Evolutionary conservation across 2,113 vertebrate species (phyloP).

Genomic region (Alligator mississippiensis): DNA sequence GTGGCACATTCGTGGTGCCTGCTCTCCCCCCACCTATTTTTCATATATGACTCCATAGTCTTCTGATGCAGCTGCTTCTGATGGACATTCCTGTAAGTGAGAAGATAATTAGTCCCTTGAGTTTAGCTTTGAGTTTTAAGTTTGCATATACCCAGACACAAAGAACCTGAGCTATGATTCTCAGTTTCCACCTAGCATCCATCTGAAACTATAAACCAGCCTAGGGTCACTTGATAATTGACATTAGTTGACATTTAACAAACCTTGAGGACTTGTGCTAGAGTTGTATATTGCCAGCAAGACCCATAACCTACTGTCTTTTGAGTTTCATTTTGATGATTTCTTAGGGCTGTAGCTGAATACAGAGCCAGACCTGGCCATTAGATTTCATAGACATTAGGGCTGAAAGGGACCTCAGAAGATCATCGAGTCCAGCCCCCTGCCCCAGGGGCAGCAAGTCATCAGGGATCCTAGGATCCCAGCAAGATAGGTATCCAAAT

Average conservation of each 20-base stretch:
- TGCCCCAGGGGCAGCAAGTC: too few relatives aligned
- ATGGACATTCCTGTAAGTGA: neutral
- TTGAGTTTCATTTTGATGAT: neutral
- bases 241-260: neutral
- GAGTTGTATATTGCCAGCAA: neutral
- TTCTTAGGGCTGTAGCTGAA: neutral
- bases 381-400: neutral
- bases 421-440: too few relatives aligned
- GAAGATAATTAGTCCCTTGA: neutral
- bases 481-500: too few relatives aligned
- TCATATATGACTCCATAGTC: neutral
- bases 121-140: neutral
- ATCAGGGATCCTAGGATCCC: too few relatives aligned
- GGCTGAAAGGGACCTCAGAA: too few relatives aligned
- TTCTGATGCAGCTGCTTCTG: neutral
- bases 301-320: neutral
- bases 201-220: neutral
- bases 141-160: neutral
- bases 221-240: neutral
- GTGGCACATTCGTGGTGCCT: neutral
- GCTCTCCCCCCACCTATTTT: accelerated
- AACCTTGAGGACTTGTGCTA: neutral
- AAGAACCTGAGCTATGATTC: neutral
- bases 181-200: neutral
- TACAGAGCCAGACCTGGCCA: neutral